Evolutionary conservation across 2,113 vertebrate species (phyloP).

Genomic region (Agapornis roseicollis): DNA sequence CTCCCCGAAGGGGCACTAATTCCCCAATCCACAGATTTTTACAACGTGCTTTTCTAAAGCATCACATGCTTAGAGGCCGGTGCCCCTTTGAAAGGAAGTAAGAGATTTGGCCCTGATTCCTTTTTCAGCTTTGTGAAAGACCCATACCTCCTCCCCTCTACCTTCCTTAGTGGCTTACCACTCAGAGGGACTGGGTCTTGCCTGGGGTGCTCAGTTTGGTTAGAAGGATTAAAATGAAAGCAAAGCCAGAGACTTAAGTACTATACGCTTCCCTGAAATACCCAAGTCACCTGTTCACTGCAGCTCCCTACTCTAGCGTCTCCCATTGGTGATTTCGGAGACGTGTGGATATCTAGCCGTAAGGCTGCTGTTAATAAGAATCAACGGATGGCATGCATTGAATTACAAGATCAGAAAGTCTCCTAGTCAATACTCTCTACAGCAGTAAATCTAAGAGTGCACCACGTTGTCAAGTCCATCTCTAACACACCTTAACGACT

Average conservation of each 20-base stretch:
- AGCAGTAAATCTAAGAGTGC: not conserved
- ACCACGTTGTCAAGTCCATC: rapidly evolving
- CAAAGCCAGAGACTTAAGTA: not conserved
- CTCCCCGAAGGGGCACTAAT: not conserved
- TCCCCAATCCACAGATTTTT: not conserved
- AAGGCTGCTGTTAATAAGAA: not conserved
- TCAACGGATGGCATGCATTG: not conserved
- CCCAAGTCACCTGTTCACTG: rapidly evolving
- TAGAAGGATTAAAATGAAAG: not conserved
- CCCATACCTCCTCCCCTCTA: not conserved
- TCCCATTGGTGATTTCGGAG: not conserved
- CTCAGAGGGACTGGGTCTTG: not conserved
- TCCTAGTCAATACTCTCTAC: not conserved
- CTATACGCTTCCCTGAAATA: not conserved
- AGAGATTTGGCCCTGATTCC: not conserved
- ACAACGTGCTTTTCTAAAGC: not conserved
- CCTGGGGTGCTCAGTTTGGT: not conserved
- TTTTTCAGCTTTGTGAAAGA: not conserved
- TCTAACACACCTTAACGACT: not conserved
- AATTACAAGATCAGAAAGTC: not conserved
- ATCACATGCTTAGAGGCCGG: not conserved
- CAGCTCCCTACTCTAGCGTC: not conserved
- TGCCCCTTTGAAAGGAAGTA: not conserved
- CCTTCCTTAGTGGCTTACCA: not conserved
- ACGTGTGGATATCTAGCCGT: not conserved